Evolutionary conservation across 2,888 invertebrate species (phyloP).

Genomic region (Eristalis tenax): DNA sequence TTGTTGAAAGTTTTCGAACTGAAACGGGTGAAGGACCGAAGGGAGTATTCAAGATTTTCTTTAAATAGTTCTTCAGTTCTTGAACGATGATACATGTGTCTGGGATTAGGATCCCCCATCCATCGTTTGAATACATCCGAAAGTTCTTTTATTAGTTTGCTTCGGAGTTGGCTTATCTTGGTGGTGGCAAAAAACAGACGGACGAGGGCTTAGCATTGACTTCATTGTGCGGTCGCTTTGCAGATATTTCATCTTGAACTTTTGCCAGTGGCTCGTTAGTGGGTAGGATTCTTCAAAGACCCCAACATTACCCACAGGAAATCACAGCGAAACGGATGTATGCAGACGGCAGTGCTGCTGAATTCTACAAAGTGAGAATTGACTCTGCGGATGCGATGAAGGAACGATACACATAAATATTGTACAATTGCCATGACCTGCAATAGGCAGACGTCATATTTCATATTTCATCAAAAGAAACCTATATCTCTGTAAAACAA

Average conservation of each 20-base stretch:
- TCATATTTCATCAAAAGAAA: not conserved
- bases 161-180: conserved; percentile 6
- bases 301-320: not conserved
- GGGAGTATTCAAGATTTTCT: conserved; percentile 10
- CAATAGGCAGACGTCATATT: not conserved
- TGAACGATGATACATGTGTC: conserved; percentile 5
- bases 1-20: conserved; percentile 26
- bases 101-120: conserved; percentile 8
- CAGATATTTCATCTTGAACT: not conserved
- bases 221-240: not conserved
- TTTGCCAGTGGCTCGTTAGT: not conserved
- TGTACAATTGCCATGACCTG: not conserved
- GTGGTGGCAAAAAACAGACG: not conserved
- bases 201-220: not conserved
- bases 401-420: too few species aligned
- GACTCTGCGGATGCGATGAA: not conserved
- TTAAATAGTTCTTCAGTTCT: conserved; percentile 10
- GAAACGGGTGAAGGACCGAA: not conserved
- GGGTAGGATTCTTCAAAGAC: not conserved
- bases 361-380: not conserved
- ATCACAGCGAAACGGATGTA: not conserved
- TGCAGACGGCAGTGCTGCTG: not conserved
- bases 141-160: conserved; percentile 22
- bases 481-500: not conserved
- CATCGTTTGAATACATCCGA: conserved; percentile 22